Base-by-base conservation (phyloP, 2,888 invertebrate species). In the Hyles lineata region DNA sequence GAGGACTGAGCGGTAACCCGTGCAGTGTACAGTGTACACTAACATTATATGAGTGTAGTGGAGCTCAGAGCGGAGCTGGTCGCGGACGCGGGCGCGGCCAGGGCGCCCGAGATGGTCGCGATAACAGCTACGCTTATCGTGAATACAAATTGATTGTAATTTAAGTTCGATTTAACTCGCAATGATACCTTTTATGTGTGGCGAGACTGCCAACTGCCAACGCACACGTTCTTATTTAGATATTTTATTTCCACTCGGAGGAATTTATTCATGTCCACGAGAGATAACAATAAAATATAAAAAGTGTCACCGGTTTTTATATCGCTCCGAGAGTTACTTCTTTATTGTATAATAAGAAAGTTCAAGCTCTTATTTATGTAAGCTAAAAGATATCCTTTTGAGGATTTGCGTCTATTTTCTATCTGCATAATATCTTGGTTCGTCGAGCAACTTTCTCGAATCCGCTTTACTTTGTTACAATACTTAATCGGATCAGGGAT, bases 101-200 rank as follows among this genome's bases (percentile, higher is more conserved):
- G 50, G 43, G 67, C 67, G 50, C 67, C 67, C 67, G 63, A 25
- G 71, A 67, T 67, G 67, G 72, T 76, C 73, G 73, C 74, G 89
- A 91, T 91, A 90, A 84, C 82, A 79, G 83, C 83, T 78, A 83
- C 80, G 83, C 87, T 85, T 87, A 89, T 87, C 86, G 82, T 82
- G 82, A 86, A 87, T 86, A 88, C 87, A 90, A 89, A 90, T 90
- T 88, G 88, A 85, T 85, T 86, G 83, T 85, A 85, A 87, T 85
- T 85, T 82, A 77, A 81, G 80, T 84, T 82, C 75, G 76, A 78
- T 79, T 81, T 77, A 80, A 79, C 74, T 81, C 74, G 73, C 76
- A 73, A 77, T 77, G 77, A 78, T 78, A 76, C 74, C 75, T 79
- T 78, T 79, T 77, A 76, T 76, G 77, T 74, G 76, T 76, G 70